phyloP scores from a whole-genome alignment of 2,888 invertebrate species.

The Aphrophora alni region DNA sequence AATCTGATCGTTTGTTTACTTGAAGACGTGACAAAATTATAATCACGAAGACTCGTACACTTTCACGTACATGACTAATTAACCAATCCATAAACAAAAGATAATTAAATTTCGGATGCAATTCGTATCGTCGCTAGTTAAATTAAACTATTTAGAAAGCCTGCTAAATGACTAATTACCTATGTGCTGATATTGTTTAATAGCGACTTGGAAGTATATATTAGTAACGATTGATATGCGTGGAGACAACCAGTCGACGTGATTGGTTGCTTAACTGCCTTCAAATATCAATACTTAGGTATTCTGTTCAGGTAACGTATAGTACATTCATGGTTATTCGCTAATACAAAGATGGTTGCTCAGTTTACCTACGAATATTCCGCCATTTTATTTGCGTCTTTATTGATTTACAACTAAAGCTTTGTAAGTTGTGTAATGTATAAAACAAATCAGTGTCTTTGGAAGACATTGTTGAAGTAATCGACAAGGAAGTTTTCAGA shows the following conservation, averaged over 20 bases:
- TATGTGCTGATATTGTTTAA: background rate
- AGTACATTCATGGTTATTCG: background rate
- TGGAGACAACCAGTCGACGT: slow-evolving; percentile 24
- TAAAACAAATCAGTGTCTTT: too few species aligned
- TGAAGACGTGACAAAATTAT: background rate
- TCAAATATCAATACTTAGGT: slow-evolving; percentile 30
- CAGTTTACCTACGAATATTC: background rate
- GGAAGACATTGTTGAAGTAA: too few species aligned
- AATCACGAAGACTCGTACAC: too few species aligned
- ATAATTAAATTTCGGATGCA: background rate
- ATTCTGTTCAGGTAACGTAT: slow-evolving; percentile 19
- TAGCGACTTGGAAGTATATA: slow-evolving; percentile 7
- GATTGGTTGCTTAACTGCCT: slow-evolving; percentile 30
- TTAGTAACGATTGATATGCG: slow-evolving; percentile 25
- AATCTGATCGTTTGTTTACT: background rate
- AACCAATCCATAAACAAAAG: background rate
- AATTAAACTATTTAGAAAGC: background rate
- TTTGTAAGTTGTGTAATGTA: too few species aligned
- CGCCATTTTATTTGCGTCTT: background rate
- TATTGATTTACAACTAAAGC: too few species aligned
- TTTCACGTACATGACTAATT: background rate
- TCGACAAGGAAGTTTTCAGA: too few species aligned
- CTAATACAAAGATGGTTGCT: background rate
- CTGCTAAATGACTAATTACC: background rate
- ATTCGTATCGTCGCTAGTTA: background rate